These are phyloP conservation scores for Drosophila varians DNA, from an alignment of 1,140 invertebrate genomes.

Conservation along the genomic window DNA sequence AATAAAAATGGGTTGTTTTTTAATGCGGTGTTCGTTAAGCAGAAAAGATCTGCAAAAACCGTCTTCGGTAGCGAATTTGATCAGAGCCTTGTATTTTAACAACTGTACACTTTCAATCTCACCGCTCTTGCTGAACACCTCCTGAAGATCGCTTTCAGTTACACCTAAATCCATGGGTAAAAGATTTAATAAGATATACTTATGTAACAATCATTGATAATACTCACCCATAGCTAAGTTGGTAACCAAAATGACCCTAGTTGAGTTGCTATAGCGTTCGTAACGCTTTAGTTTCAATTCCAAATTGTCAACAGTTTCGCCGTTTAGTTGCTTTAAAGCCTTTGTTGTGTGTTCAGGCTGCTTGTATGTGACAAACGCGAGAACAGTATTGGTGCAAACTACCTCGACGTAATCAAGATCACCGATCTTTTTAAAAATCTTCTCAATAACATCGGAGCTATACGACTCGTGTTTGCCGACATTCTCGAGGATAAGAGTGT, in stretches of 20 bases:
- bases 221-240: conserved; percentile 47
- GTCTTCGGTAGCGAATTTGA: conserved; percentile 55
- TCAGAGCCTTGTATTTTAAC: conserved; percentile 17
- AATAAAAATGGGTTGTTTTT: conserved; percentile 52
- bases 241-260: conserved; percentile 31
- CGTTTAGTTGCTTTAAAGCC: conserved; percentile 47
- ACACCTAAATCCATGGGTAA: conserved; percentile 4
- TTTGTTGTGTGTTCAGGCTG: conserved; percentile 33
- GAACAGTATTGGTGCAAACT: conserved; percentile 37
- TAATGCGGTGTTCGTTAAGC: conserved; percentile 39
- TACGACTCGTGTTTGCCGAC: conserved; percentile 32
- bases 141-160: conserved; percentile 32
- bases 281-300: conserved; percentile 49
- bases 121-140: conserved; percentile 41
- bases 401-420: conserved; percentile 43
- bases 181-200: neutral
- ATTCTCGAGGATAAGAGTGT: conserved; percentile 51
- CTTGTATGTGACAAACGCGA: conserved; percentile 65
- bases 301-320: conserved; percentile 46
- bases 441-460: conserved; percentile 32
- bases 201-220: neutral
- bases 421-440: conserved; percentile 63
- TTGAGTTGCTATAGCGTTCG: neutral
- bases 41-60: conserved; percentile 72
- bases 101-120: conserved; percentile 44